Evolutionary conservation across 2,113 vertebrate genomes (phyloP), one percentile per base, ranked within the genome.

Genomic region (Isurus oxyrinchus): DNA sequence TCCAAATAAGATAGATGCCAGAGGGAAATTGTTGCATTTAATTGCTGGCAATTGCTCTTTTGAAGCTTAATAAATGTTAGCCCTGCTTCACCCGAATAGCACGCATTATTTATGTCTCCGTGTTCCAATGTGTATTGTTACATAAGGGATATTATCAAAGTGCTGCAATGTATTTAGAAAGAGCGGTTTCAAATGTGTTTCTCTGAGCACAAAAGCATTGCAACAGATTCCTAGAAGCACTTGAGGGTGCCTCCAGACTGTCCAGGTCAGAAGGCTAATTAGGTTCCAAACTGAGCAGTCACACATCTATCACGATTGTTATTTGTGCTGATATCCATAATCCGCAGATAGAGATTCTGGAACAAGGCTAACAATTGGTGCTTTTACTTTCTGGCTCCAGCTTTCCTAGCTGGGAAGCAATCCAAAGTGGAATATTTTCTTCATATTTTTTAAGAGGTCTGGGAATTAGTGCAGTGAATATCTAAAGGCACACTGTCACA

Each of bases 341-440:
- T 27, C 27, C 4, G 97, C 96, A 97, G 97, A 97, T 97, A 97
- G 97, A 97, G 97, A 97, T 97, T 97, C 97, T 97, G 97, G 97
- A 97, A 96, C 97, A 97, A 96, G 96, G 97, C 97, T 98, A 97
- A 97, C 97, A 97, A 97, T 97, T 97, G 97, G 97, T 98, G 97
- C 98, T 97, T 97, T 97, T 97, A 84, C 96, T 97, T 98, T 98
- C 97, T 97, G 98, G 98, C 98, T 97, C 97, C 97, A 97, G 97
- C 97, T 97, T 97, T 98, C 98, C 98, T 98, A 98, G 97, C 98
- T 98, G 98, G 97, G 98, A 98, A 97, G 97, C 97, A 96, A n/a
- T 94, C 90, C 59, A 94, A 94, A 94, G 16, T 63, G 61, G 61
- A 94, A 94, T 91, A 91, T 57, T 91, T 91, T 59, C 88, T 91